These are phyloP conservation scores for Nixonia krombeini DNA, from an alignment of 1,140 invertebrate species.

Conservation along the genomic window DNA sequence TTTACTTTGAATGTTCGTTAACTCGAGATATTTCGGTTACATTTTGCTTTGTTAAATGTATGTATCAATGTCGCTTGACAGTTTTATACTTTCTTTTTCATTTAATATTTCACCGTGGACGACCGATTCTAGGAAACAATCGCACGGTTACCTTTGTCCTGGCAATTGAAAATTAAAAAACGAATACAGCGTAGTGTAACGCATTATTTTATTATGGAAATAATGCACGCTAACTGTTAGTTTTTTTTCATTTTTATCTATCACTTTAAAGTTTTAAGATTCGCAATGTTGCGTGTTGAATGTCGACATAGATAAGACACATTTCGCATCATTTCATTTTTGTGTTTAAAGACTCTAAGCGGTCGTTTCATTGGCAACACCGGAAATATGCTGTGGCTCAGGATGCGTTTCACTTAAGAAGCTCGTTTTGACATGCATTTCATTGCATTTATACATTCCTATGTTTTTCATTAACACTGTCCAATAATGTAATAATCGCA, in stretches of 20 bases:
- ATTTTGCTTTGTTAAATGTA: slow-evolving; percentile 7
- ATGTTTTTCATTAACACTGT: too few relatives aligned
- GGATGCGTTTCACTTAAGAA: slow-evolving; percentile 10
- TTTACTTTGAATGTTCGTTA: not conserved
- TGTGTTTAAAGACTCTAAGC: slow-evolving; percentile 14
- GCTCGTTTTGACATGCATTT: slow-evolving; percentile 29
- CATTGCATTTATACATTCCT: too few relatives aligned
- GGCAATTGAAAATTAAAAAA: slow-evolving; percentile 45
- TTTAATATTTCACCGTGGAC: slow-evolving; percentile 5
- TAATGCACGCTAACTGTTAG: slow-evolving; percentile 15
- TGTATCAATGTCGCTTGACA: not conserved
- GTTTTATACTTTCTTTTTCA: not conserved
- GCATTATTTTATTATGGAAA: slow-evolving; percentile 29
- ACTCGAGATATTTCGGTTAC: slow-evolving; percentile 16
- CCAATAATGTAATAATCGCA: too few relatives aligned
- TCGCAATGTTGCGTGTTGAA: slow-evolving; percentile 10
- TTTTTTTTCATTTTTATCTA: slow-evolving; percentile 8
- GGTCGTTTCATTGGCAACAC: slow-evolving; percentile 7
- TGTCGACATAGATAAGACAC: slow-evolving; percentile 11
- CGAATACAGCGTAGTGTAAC: slow-evolving; percentile 33
- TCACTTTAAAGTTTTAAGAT: slow-evolving; percentile 6
- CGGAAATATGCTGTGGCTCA: slow-evolving; percentile 1
- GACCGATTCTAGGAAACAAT: not conserved
- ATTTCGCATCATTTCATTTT: slow-evolving; percentile 8
- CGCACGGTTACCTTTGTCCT: slow-evolving; percentile 4